Conservation (phyloP, 1,140 invertebrate species). For the Megalopta genalis region DNA sequence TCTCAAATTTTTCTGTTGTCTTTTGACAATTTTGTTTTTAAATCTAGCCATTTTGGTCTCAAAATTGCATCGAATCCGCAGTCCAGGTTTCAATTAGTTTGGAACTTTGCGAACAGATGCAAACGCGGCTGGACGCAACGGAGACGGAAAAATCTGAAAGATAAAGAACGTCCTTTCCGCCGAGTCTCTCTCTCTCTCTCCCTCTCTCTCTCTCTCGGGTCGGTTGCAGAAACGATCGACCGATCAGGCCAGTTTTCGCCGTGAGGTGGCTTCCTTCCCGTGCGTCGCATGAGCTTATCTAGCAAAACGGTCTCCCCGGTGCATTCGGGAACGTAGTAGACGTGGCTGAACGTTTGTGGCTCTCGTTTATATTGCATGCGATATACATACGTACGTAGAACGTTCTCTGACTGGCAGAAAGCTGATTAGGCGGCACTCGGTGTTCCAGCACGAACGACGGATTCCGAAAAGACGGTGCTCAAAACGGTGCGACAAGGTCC, state of each 20-base stretch:
- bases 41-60: too few species aligned
- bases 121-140: too few species aligned
- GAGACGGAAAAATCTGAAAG: too few species aligned
- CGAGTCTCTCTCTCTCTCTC: too few species aligned
- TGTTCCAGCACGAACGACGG: neutral
- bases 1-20: too few species aligned
- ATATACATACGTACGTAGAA: conserved; percentile 15
- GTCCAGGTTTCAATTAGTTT: too few species aligned
- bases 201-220: neutral
- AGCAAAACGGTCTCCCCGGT: conserved; percentile 18
- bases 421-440: conserved; percentile 14
- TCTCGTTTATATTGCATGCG: conserved; percentile 57
- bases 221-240: neutral
- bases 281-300: conserved; percentile 55
- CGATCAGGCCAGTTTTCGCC: conserved; percentile 40
- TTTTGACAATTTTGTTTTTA: too few species aligned
- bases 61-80: too few species aligned
- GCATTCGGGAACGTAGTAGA: conserved; percentile 55
- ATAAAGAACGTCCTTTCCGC: too few species aligned
- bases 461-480: too few species aligned
- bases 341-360: conserved; percentile 55
- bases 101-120: too few species aligned
- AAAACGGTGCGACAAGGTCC: too few species aligned
- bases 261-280: conserved; percentile 48
- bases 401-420: conserved; percentile 39